phyloP scores from a whole-genome alignment of 2,888 invertebrate species.

The Corythucha ciliata region DNA sequence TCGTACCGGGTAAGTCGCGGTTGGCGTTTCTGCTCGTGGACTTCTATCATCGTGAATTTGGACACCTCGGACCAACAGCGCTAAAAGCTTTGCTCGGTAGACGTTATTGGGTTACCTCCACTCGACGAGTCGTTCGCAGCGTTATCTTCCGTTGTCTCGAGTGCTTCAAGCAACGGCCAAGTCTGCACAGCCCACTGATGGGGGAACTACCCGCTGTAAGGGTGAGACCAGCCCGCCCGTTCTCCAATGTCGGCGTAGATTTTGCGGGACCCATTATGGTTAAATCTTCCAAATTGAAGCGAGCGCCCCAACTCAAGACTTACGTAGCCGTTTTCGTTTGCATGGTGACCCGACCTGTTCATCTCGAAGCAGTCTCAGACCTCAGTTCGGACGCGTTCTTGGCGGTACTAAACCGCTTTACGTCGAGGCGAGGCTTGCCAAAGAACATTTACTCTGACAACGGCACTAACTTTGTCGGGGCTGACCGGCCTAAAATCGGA shows the following conservation, averaged over 20 bases:
- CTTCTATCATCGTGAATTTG: conserved; percentile 15
- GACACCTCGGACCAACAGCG: conserved; percentile 5
- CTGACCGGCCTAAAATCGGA: conserved; percentile 27
- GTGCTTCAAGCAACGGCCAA: conserved; percentile 20
- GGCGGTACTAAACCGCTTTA: conserved; percentile 37
- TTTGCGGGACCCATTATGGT: conserved; percentile 35
- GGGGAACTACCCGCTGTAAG: conserved; percentile 20
- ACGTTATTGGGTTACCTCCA: conserved; percentile 19
- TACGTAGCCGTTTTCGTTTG: conserved; percentile 37
- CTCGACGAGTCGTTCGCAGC: too few relatives aligned
- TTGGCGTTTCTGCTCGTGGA: conserved; percentile 19
- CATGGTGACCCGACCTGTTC: conserved; percentile 36
- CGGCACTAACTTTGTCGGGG: conserved; percentile 39
- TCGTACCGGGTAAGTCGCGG: conserved; percentile 13
- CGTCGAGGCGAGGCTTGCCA: conserved; percentile 36
- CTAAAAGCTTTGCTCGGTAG: not conserved
- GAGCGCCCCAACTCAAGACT: conserved; percentile 27
- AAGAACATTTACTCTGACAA: conserved; percentile 38
- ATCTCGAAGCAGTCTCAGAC: conserved; percentile 38
- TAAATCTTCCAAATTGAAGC: conserved; percentile 27
- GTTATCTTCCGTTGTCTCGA: conserved; percentile 21
- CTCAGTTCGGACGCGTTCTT: conserved; percentile 37
- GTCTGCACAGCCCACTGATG: too few relatives aligned
- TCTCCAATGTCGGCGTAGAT: conserved; percentile 38
- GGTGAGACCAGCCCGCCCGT: conserved; percentile 12